Conservation (phyloP, 2,113 vertebrate species). For the Anolis carolinensis region DNA sequence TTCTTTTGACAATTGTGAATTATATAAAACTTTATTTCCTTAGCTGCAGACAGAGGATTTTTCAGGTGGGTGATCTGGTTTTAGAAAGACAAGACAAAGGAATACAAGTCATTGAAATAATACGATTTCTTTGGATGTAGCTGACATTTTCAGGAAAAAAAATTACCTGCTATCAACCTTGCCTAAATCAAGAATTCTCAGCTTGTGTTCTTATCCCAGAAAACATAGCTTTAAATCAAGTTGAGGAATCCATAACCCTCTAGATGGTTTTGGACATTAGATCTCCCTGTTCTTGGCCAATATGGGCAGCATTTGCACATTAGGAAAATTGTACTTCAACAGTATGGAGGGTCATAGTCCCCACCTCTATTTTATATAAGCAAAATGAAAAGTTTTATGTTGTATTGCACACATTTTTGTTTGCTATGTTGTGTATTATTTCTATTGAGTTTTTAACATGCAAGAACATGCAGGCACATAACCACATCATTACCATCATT, state of each 20-base stretch:
- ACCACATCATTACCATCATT: not conserved
- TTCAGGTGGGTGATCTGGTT: constrained; percentile 67
- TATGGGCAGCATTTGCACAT: not conserved
- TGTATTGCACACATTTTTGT: not conserved
- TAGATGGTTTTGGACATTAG: not conserved
- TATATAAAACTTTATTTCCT: constrained; percentile 48
- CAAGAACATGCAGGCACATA: not conserved
- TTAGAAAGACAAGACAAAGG: constrained; percentile 51
- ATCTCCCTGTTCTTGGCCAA: not conserved
- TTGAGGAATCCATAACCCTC: not conserved
- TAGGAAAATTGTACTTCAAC: no score
- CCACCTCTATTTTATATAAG: not conserved
- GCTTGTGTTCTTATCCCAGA: not conserved
- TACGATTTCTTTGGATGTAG: constrained; percentile 40
- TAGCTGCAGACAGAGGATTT: constrained; percentile 68
- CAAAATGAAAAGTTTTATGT: not conserved
- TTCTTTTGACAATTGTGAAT: constrained; percentile 65
- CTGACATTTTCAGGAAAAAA: not conserved
- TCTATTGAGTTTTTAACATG: not conserved
- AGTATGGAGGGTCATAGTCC: not conserved
- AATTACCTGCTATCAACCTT: not conserved
- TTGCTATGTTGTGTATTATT: not conserved
- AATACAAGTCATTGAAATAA: constrained; percentile 51
- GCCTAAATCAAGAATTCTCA: not conserved
- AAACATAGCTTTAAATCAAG: not conserved